Conservation (phyloP, 2,888 invertebrate species). For the Didymodactylos carnosus region DNA sequence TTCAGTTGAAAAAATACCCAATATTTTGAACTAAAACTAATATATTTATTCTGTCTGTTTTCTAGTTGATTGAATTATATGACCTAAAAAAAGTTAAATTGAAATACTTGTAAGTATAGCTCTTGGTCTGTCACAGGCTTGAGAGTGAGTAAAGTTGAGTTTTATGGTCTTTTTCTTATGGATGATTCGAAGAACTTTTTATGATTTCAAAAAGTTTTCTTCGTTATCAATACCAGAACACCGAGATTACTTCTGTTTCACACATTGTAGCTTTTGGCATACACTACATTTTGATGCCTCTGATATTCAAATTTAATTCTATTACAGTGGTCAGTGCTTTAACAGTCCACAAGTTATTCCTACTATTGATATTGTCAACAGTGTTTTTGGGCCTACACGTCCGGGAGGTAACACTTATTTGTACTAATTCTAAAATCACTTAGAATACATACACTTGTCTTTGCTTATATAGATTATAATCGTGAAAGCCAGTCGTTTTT, state of each 20-base stretch:
- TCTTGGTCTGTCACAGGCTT: neutral
- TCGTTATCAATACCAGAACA: no score
- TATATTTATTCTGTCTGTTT: neutral
- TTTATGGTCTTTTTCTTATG: neutral
- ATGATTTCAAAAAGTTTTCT: no score
- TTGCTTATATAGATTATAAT: conserved; percentile 53
- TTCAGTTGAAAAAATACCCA: neutral
- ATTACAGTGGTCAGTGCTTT: conserved; percentile 30
- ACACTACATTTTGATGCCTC: neutral
- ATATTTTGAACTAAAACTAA: neutral
- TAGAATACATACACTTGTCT: neutral
- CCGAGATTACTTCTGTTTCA: no score
- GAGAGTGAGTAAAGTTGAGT: neutral
- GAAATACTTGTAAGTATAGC: conserved; percentile 63
- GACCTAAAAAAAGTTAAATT: conserved; percentile 87
- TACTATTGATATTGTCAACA: conserved; percentile 90
- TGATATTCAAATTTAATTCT: neutral
- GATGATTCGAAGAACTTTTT: no score
- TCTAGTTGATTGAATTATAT: conserved; percentile 75
- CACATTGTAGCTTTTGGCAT: no score
- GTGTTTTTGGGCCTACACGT: conserved; percentile 94
- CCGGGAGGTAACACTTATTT: conserved; percentile 49
- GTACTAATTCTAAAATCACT: no score
- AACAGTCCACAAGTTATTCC: conserved; percentile 73
- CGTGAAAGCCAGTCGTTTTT: conserved; percentile 81